phyloP scores from a whole-genome alignment of 2,888 invertebrate genomes.

The Anorthoa munda region DNA sequence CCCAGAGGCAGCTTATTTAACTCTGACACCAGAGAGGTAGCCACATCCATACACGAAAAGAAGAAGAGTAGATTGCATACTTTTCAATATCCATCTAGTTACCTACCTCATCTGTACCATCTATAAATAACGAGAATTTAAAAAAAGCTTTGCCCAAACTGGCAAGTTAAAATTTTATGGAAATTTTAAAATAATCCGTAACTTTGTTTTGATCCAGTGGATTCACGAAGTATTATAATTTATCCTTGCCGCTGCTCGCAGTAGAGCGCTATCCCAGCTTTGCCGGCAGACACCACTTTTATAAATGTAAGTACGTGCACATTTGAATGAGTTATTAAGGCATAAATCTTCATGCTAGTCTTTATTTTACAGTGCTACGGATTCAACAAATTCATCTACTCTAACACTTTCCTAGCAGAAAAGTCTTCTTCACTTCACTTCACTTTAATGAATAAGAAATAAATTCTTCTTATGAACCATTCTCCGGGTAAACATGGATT shows the following conservation, averaged over 20 bases:
- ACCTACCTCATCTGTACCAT: background rate
- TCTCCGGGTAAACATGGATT: conserved; percentile 37
- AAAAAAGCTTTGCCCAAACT: background rate
- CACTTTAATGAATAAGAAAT: conserved; percentile 39
- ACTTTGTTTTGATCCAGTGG: conserved; percentile 44
- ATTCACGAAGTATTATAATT: conserved; percentile 49
- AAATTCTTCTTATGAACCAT: conserved; percentile 44
- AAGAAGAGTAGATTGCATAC: background rate
- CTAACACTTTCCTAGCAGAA: conserved; percentile 23
- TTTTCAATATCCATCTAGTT: conserved; percentile 1
- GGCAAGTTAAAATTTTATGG: conserved; percentile 7
- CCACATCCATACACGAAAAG: no score
- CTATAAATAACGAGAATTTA: background rate
- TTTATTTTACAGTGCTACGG: conserved; percentile 38
- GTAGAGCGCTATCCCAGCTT: conserved; percentile 35
- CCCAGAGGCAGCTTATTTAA: no score
- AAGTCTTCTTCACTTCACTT: conserved; percentile 37
- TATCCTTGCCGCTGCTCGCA: conserved; percentile 27
- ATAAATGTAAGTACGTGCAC: conserved; percentile 57
- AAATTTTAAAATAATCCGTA: conserved; percentile 39
- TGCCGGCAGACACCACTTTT: conserved; percentile 43
- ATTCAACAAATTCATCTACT: conserved; percentile 22
- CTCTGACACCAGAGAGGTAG: no score
- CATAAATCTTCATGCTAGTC: conserved; percentile 45
- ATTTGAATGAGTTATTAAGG: conserved; percentile 52